Evolutionary conservation across 2,888 invertebrate genomes (phyloP), one percentile per base, ranked within the genome.

Genomic region (Anticlea derivata): DNA sequence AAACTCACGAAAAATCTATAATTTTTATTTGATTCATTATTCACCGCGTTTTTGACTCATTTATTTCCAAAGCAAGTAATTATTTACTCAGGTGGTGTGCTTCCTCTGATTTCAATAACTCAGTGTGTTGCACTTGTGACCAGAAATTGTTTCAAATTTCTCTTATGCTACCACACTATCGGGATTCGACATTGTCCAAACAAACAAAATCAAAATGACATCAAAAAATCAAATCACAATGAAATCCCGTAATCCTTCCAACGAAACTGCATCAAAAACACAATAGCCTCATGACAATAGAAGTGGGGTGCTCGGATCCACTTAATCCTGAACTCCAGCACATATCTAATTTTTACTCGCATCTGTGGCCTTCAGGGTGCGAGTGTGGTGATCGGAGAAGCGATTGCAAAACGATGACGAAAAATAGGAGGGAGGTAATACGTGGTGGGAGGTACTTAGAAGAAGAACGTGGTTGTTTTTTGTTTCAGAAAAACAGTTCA

Each of bases 321-420:
- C 61, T 63, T 65, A 62, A 65, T 65, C 65, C 63, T 50, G 33
- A 39, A 35, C 24, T 31, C 30, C 8, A 53, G 56, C 56, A 58
- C 57, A 61, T 61, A 58, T 59, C 56, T 62, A 63, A 65, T 65
- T 62, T 63, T 61, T 62, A 55, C 49, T 54, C 54, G 61, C 65
- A 65, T 63, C 65, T 65, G 65, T 65, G 65, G 53, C 63, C 61
- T 50, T 47, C 30, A 24, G 30, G 54, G 34, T 11, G 37, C 0
- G 47, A 24, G 26, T 39, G 3, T 27, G 7, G 22, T 45, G 50
- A 17, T 20, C 11, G 10, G 13, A 13, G 7, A 17, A 27, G 29
- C 29, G 37, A 13, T 27, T n/a, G 2, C 4, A 17, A 17, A 17
- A 17, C 17, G 17, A 2, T 3, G 4, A 17, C 2, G 4, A 17